Evolutionary conservation across 2,797 vertebrate genomes (phyloP), one percentile per base, ranked within the genome.

Genomic region (Semaprochilodus insignis): DNA sequence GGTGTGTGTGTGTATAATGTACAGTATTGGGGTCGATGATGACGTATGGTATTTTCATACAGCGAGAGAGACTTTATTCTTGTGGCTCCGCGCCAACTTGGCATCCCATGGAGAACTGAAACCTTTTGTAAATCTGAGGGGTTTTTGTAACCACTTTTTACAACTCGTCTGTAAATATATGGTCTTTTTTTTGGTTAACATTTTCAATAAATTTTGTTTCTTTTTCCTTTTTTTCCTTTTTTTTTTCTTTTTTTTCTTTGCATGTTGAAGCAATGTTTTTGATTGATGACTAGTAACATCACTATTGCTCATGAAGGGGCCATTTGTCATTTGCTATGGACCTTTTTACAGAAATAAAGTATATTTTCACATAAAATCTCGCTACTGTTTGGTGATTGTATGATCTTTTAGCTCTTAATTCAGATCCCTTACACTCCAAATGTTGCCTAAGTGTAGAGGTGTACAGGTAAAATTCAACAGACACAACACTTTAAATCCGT

Each of bases 311-410:
- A 67, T 82, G 77, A 79, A 65, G 66, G 65, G 80, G 88, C 81
- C 87, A 82, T 89, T n/a, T 91, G 88, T 90, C 85, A 74, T 89
- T 89, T 87, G 89, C 89, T 87, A 92, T 89, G 91, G 89, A 91
- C 91, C 92, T 95, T 96, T 96, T 95, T 95, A 95, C 94, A 89
- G 87, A 89, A 96, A 95, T 95, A 95, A 96, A 96, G 89, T 92
- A 89, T 96, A 96, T 96, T 96, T 96, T 96, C 93, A 93, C 94
- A 95, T 83, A 90, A 95, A 91, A 74, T 31, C n/a, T 65, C n/a
- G 36, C 2, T 60, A 17, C 55, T 78, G 71, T 76, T 54, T 23
- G 13, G 36, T 4, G 27, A 52, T 31, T 55, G 34, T 44, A 44
- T 34, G 44, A 10, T 48, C 44, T 11, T 48, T 36, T 65, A 21